phyloP scores from a whole-genome alignment of 2,113 vertebrate species.

The Patagioenas fasciata region DNA sequence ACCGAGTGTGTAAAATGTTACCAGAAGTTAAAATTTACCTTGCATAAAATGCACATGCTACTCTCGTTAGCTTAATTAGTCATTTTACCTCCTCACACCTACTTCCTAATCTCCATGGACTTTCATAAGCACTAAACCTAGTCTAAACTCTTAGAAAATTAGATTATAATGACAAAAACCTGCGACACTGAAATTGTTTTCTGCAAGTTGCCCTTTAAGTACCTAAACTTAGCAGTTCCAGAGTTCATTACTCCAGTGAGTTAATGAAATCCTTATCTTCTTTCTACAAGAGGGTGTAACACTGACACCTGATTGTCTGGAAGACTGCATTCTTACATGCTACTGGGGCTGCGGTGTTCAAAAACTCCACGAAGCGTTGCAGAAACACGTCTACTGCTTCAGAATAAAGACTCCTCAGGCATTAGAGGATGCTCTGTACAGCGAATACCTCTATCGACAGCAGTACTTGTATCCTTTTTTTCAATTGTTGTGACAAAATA shows the following conservation, averaged over 20 bases:
- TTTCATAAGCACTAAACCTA: background rate
- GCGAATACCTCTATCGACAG: conserved; percentile 78
- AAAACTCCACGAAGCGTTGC: conserved; percentile 83
- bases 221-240: background rate
- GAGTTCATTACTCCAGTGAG: background rate
- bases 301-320: conserved; percentile 83
- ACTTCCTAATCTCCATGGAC: background rate
- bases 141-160: background rate
- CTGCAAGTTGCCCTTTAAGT: background rate
- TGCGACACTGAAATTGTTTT: background rate
- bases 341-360: conserved; percentile 92
- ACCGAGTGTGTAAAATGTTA: background rate
- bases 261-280: background rate
- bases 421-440: conserved; percentile 83
- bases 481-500: background rate
- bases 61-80: background rate
- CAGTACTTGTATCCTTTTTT: conserved; percentile 91
- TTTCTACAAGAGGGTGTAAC: conserved; percentile 79
- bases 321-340: conserved; percentile 86
- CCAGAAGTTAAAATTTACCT: conserved; percentile 23
- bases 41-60: background rate
- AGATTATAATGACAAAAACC: background rate
- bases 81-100: background rate
- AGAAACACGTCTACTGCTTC: conserved; percentile 77
- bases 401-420: conserved; percentile 78